A percentile compares a stretch with the other conserved stretches of the same genome.
Conservation (phyloP, 2,888 invertebrate genomes). For the Strigamia crassipes region DNA sequence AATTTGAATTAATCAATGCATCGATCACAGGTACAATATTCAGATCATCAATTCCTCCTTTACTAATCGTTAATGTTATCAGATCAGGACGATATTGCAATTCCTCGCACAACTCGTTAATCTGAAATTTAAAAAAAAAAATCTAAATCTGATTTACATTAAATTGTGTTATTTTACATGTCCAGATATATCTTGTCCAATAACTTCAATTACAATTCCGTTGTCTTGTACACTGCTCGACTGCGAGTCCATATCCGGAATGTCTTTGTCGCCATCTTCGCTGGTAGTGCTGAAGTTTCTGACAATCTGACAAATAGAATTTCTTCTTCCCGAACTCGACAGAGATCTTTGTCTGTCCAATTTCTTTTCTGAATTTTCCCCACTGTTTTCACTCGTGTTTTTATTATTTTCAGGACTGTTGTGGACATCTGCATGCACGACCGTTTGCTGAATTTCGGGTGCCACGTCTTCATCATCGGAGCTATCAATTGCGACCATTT, state of each 20-base stretch:
- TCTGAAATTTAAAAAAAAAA: not conserved
- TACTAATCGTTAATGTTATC: not conserved
- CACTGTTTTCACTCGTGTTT: not conserved
- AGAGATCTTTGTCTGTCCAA: not conserved
- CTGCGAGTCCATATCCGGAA: constrained; percentile 8
- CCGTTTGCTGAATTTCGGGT: not conserved
- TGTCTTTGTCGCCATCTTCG: not conserved
- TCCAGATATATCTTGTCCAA: not conserved
- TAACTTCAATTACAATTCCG: not conserved
- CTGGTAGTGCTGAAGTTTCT: not conserved
- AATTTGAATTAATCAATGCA: constrained; percentile 24
- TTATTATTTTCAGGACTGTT: not conserved
- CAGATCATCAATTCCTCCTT: constrained; percentile 44
- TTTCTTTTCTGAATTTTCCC: not conserved
- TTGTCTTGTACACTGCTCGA: constrained; percentile 17
- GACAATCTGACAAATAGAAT: constrained; percentile 3
- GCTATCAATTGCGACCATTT: constrained; percentile 31
- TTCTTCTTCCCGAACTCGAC: not conserved
- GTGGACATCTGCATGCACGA: constrained; percentile 24
- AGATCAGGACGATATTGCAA: not conserved
- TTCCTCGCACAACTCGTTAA: constrained; percentile 2
- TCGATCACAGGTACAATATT: constrained; percentile 17
- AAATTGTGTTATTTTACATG: not conserved
- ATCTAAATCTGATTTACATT: not conserved
- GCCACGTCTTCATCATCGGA: constrained; percentile 34